Base-by-base conservation (phyloP, 2,113 vertebrate species). In the Cyprinodon tularosa region DNA sequence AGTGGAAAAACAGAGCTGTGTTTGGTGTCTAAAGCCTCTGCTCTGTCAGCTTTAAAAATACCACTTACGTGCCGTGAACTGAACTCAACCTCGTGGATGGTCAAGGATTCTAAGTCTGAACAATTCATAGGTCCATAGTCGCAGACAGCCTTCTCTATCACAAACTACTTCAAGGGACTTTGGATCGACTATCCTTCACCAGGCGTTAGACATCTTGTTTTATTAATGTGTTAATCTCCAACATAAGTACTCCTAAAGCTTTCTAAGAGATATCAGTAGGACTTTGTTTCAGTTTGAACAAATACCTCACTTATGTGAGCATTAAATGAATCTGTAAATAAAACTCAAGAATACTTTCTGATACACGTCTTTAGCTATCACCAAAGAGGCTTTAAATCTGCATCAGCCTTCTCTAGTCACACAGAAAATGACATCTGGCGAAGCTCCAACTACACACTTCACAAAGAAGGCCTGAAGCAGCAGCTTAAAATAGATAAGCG, bases 401-500 rank as follows among this genome's bases (percentile, higher is more conserved):
- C 64, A 59, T 74, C 62, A 60, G 68, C 50, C 67, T 40, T 62
- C 47, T 37, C 36, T 6, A 3, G 36, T 57, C 10, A 57, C n/a
- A 45, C 50, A 69, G 67, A 73, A 57, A 71, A 68, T 47, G n/a
- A 81, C 66, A 72, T 72, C 74, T 76, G 48, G 73, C 76, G 69
- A 48, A 62, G 59, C n/a, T 82, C 71, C 82, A 76, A 80, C 72
- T 66, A 73, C 74, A 80, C 66, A 76, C 78, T 87, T 80, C 78
- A 84, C 77, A 80, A 80, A 85, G 77, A 71, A 84, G 84, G 62
- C 84, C 83, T 86, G 53, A 50, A 87, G 87, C 85, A 66, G 77
- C 48, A 61, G 85, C 67, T 75, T 84, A 86, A 85, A 93, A 92
- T 89, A 91, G 87, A 89, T 77, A 78, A 82, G 80, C 89, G 72